phyloP scores from a whole-genome alignment of 1,140 invertebrate genomes.

The Maconellicoccus hirsutus region DNA sequence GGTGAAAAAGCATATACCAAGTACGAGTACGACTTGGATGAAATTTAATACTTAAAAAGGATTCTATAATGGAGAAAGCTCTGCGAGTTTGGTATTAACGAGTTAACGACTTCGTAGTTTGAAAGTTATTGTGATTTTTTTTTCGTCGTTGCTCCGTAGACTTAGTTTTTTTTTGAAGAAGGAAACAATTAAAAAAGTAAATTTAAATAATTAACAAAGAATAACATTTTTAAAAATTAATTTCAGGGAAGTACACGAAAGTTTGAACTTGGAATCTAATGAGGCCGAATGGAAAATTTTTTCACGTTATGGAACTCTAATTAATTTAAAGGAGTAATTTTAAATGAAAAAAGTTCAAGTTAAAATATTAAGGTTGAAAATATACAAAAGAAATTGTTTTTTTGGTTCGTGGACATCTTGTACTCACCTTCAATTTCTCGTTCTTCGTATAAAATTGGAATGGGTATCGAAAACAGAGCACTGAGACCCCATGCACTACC shows the following conservation, averaged over 20 bases:
- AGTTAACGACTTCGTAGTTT: background rate
- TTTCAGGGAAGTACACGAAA: too few species aligned
- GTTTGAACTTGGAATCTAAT: too few species aligned
- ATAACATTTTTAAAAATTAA: too few species aligned
- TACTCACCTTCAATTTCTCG: conserved; percentile 55
- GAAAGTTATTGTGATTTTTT: too few species aligned
- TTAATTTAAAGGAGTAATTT: too few species aligned
- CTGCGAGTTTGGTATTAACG: background rate
- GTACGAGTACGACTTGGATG: background rate
- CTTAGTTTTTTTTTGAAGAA: background rate
- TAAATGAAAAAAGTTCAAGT: too few species aligned
- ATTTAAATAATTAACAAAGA: background rate
- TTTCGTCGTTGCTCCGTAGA: too few species aligned
- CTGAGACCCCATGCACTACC: conserved; percentile 71
- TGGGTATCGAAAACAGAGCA: conserved; percentile 69
- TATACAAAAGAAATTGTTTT: too few species aligned
- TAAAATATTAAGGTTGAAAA: too few species aligned
- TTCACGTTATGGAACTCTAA: too few species aligned
- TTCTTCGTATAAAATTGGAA: conserved; percentile 70
- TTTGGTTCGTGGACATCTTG: background rate
- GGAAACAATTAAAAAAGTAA: background rate
- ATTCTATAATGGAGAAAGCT: background rate
- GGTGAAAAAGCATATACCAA: background rate
- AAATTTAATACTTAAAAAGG: background rate
- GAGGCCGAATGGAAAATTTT: too few species aligned